phyloP scores from a whole-genome alignment of 2,797 vertebrate species.

The Phataginus tricuspis region DNA sequence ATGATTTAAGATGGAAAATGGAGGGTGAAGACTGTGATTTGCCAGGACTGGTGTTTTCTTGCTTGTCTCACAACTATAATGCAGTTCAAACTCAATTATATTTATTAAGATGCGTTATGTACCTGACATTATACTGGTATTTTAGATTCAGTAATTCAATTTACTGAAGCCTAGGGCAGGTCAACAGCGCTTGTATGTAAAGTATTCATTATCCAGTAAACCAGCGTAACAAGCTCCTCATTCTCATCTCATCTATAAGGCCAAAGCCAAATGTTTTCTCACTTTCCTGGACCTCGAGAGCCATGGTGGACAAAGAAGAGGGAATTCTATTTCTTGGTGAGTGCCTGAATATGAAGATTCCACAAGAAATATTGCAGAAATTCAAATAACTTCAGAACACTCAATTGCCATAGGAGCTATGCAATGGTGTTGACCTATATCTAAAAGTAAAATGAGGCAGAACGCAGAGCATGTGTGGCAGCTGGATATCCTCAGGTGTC shows the following conservation, averaged over 20 bases:
- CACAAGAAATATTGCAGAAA: slow-evolving; percentile 4
- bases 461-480: not conserved
- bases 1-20: not conserved
- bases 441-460: slow-evolving; percentile 11
- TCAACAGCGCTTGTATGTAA: not conserved
- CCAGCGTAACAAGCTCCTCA: not conserved
- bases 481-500: not conserved
- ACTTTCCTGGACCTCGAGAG: not conserved
- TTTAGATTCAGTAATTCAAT: not conserved
- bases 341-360: not conserved
- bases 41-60: not conserved
- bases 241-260: not conserved
- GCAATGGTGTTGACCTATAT: not conserved
- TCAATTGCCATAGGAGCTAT: not conserved
- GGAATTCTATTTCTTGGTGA: not conserved
- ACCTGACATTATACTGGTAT: not conserved
- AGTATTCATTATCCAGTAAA: not conserved
- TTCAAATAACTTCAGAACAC: slow-evolving; percentile 52
- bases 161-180: not conserved
- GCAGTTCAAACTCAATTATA: not conserved
- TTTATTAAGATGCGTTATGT: not conserved
- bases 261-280: not conserved
- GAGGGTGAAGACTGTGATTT: not conserved
- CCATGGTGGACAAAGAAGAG: not conserved
- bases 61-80: not conserved